A percentile compares a stretch with the other conserved stretches of the same genome.
Evolutionary conservation across 2,113 vertebrate genomes (phyloP).

Genomic region (Zootoca vivipara): DNA sequence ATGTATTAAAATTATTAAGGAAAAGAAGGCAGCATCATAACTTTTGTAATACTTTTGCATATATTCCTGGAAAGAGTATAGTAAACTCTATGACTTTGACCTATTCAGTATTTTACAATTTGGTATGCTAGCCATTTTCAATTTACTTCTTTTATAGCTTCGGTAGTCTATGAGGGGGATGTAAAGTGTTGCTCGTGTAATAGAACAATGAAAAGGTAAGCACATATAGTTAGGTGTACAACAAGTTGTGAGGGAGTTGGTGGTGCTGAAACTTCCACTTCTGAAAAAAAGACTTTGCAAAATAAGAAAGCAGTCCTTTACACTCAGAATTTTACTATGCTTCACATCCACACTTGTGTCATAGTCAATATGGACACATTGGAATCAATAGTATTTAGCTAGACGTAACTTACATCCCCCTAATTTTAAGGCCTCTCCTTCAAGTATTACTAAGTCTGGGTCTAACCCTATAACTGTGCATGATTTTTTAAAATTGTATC

Average conservation of each 20-base stretch:
- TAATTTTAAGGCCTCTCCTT: too few species aligned
- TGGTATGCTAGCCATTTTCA: slow-evolving; percentile 44
- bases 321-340: background rate
- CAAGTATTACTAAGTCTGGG: too few species aligned
- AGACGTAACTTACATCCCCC: too few species aligned
- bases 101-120: slow-evolving; percentile 59
- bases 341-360: background rate
- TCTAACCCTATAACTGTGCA: too few species aligned
- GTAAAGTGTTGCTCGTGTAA: slow-evolving; percentile 46
- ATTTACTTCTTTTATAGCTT: slow-evolving; percentile 54
- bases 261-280: background rate
- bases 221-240: slow-evolving; percentile 31
- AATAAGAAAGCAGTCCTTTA: slow-evolving; percentile 1
- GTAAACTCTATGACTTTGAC: slow-evolving; percentile 55
- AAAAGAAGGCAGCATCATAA: slow-evolving; percentile 44
- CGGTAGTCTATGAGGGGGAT: slow-evolving; percentile 36
- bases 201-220: slow-evolving; percentile 45
- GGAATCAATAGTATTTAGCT: too few species aligned
- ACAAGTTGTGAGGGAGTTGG: slow-evolving; percentile 26
- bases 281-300: slow-evolving; percentile 6
- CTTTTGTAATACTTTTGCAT: slow-evolving; percentile 43
- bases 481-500: too few species aligned
- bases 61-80: slow-evolving; percentile 31
- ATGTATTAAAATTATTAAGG: slow-evolving; percentile 56
- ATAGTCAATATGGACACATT: too few species aligned